phyloP scores from a whole-genome alignment of 2,888 invertebrate genomes.

The Microctonus hyperodae region DNA sequence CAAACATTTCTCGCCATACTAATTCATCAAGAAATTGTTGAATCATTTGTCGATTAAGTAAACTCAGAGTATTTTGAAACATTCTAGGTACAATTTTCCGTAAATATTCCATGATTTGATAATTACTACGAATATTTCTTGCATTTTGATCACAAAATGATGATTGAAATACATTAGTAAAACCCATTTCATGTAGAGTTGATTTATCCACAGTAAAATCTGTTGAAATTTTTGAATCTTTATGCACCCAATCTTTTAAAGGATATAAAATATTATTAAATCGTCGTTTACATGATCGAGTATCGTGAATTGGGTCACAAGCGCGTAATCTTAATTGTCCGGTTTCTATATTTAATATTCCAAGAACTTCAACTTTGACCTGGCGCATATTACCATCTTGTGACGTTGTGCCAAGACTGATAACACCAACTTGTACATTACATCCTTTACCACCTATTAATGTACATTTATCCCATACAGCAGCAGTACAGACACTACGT shows the following conservation, averaged over 20 bases:
- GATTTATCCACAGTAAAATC: slow-evolving; percentile 86
- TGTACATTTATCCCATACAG: slow-evolving; percentile 78
- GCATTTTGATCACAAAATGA: slow-evolving; percentile 65
- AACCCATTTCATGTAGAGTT: slow-evolving; percentile 80
- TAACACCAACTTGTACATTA: slow-evolving; percentile 74
- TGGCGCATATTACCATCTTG: slow-evolving; percentile 70
- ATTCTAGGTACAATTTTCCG: slow-evolving; percentile 85
- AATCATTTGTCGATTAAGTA: slow-evolving; percentile 84
- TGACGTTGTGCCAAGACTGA: slow-evolving; percentile 86
- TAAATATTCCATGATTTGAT: slow-evolving; percentile 87
- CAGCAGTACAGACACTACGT: slow-evolving; percentile 80
- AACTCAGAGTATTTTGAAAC: slow-evolving; percentile 87
- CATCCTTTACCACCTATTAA: slow-evolving; percentile 72
- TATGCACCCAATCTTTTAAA: slow-evolving; percentile 79
- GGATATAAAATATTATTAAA: slow-evolving; percentile 86
- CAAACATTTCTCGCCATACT: slow-evolving; percentile 88
- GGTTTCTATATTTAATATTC: slow-evolving; percentile 78
- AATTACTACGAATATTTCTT: slow-evolving; percentile 70
- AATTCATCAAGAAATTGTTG: slow-evolving; percentile 91
- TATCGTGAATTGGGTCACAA: slow-evolving; percentile 81
- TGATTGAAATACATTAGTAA: slow-evolving; percentile 75
- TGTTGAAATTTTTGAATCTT: slow-evolving; percentile 78
- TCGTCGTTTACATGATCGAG: slow-evolving; percentile 79
- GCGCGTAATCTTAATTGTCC: slow-evolving; percentile 76
- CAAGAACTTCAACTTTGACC: slow-evolving; percentile 86